Base-by-base conservation (phyloP, 2,888 invertebrate genomes). In the Dynastes maya region DNA sequence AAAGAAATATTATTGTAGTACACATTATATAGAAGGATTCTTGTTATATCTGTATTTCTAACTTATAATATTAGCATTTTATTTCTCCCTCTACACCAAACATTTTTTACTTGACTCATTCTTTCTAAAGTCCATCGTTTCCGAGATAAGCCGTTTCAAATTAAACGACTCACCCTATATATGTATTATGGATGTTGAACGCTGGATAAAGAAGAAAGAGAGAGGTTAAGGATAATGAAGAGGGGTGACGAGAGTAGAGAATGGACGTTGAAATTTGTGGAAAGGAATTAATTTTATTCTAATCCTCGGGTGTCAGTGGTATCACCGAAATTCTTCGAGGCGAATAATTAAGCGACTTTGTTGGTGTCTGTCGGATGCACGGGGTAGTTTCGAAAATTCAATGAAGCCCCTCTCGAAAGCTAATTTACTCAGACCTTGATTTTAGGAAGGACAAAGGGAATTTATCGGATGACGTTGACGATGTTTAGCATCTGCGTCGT, bases 301-400 rank as follows among this genome's bases (percentile, higher is more conserved):
- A 67, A 67, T 67, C 16, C 49, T 27, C 16, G 1, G 67, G 49
- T 67, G 45, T 67, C 49, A 8, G 45, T 67, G 49, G 27, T 16
- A 32, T 64, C 16, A 16, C 27, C 27, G 63, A 67, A 45, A 32
- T 11, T 67, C 45, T 16, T 49, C 27, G 67, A 45, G 45, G 67
- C 67, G 67, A 67, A 49, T 67, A 67, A 67, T 67, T 67, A 49
- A 67, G 49, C 67, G 67, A 49, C 67, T 67, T 67, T 49, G 27
- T 67, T n/a, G n/a, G 22, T n/a, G 45, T 16, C 6, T 45, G 11
- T 13, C 9, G 16, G 22, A 22, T 40, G 45, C 0, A 45, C 13
- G 5, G 45, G 63, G 29, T 29, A 1, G 13, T 5, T 11, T 63
- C 6, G 63, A n/a, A 32, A 63, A 32, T 63, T 63, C 63, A 63